Base-by-base conservation (phyloP, 2,888 invertebrate species). In the Tineola bisselliella region DNA sequence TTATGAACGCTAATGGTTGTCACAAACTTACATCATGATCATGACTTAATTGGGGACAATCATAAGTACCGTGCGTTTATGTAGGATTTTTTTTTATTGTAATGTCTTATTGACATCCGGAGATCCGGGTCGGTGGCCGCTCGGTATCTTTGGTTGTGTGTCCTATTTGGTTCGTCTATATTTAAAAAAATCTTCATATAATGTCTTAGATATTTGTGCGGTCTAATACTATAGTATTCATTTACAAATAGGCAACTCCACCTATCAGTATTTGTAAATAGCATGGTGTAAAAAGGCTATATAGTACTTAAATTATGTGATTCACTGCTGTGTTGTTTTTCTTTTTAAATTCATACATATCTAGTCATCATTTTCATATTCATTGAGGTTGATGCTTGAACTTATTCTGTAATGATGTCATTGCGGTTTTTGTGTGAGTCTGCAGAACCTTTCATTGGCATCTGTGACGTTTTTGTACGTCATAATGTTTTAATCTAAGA, bases 291-390 rank as follows among this genome's bases (percentile, higher is more conserved):
- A 25, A 6, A 25, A 25, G 25, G 25, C 6, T 25, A 25, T 25
- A 25, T n/a, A n/a, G n/a, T n/a, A n/a, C 25, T 4, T 25, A 25
- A 25, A 25, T 25, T 10, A 2, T 38, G 38, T 38, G 38, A 38
- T 38, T 38, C 38, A 38, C 38, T 38, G n/a, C 38, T 4, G 8
- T 15, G 48, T 17, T 48, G 13, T 4, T 4, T n/a, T 18, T 48
- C 13, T n/a, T 11, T 11, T 8, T 5, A 8, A 18, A n/a, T 10
- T 48, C 61, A 64, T 64, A 64, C 38, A 38, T 6, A 63, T 58
- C 67, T 69, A 70, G 75, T 81, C 81, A 80, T 72, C 72, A 67
- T 69, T 73, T 63, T 68, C 70, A 69, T 72, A 79, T 76, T 72
- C 65, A 65, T 68, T 78, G 77, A 81, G 79, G 79, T 71, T 64